Evolutionary conservation across 1,140 invertebrate genomes (phyloP).

Genomic region (Pseudomyrmex concolor): DNA sequence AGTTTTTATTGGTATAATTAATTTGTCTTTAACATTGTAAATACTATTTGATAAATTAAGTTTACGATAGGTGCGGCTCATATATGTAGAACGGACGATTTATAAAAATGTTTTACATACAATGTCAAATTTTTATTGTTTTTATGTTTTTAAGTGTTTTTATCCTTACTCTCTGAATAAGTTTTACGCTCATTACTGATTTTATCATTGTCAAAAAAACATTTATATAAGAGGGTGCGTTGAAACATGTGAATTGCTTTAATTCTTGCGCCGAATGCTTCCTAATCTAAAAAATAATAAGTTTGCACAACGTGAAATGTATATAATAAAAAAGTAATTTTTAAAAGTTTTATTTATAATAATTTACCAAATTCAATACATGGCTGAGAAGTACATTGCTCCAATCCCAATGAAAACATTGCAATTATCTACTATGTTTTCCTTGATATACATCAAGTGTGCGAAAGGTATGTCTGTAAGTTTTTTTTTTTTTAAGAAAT

Average conservation of each 20-base stretch:
- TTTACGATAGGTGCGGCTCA: too few relatives aligned
- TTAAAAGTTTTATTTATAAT: neutral
- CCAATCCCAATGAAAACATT: neutral
- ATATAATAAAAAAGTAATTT: neutral
- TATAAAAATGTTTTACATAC: too few relatives aligned
- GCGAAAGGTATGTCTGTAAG: neutral
- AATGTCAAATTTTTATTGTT: too few relatives aligned
- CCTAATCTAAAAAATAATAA: conserved; percentile 11
- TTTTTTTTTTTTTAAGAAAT: neutral
- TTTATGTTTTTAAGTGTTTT: too few relatives aligned
- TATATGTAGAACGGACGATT: too few relatives aligned
- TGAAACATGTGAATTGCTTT: conserved; percentile 2
- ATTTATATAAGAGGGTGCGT: neutral
- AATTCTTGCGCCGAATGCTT: neutral
- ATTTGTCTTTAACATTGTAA: too few relatives aligned
- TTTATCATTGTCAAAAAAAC: neutral
- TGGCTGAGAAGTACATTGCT: neutral
- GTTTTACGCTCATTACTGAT: neutral
- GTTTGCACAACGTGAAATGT: neutral
- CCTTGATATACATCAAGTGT: neutral
- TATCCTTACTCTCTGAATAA: neutral
- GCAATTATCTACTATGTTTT: conserved; percentile 4
- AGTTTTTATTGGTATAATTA: too few relatives aligned
- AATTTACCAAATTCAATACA: neutral
- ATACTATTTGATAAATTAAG: too few relatives aligned